These are phyloP conservation scores for Calephelis perditalis DNA, from an alignment of 2,888 invertebrate species.

Conservation along the genomic window DNA sequence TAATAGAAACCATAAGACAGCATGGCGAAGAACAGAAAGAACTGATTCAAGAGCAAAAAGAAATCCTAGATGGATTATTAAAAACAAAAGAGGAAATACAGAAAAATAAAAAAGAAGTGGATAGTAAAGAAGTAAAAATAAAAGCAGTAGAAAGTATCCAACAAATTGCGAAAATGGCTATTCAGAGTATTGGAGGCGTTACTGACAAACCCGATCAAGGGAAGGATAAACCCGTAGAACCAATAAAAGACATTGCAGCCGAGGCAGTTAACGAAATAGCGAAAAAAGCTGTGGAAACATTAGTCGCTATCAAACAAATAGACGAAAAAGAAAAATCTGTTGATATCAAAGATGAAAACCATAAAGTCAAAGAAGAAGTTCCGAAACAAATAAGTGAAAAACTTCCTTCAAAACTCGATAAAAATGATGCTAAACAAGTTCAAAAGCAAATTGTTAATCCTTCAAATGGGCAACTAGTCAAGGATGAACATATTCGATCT, in stretches of 20 bases:
- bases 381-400: constrained; percentile 18
- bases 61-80: constrained; percentile 79
- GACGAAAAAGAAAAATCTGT: constrained; percentile 36
- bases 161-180: constrained; percentile 68
- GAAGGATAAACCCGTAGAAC: constrained; percentile 39
- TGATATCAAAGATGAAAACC: constrained; percentile 34
- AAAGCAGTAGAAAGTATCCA: constrained; percentile 72
- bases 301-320: constrained; percentile 65
- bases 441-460: background rate
- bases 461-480: constrained; percentile 19
- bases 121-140: constrained; percentile 63
- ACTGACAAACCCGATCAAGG: constrained; percentile 49
- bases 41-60: constrained; percentile 82
- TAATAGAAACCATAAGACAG: constrained; percentile 81
- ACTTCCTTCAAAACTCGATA: background rate
- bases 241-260: constrained; percentile 48
- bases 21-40: constrained; percentile 83
- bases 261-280: constrained; percentile 69
- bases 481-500: constrained; percentile 13
- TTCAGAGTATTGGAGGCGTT: constrained; percentile 61
- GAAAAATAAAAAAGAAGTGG: constrained; percentile 64
- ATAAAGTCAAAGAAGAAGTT: constrained; percentile 14
- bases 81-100: constrained; percentile 73
- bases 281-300: constrained; percentile 62
- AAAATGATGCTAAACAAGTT: background rate